Percentiles rank a stretch among this genome's conserved stretches.
Conservation (phyloP, 1,140 invertebrate genomes). For the Arion vulgaris region DNA sequence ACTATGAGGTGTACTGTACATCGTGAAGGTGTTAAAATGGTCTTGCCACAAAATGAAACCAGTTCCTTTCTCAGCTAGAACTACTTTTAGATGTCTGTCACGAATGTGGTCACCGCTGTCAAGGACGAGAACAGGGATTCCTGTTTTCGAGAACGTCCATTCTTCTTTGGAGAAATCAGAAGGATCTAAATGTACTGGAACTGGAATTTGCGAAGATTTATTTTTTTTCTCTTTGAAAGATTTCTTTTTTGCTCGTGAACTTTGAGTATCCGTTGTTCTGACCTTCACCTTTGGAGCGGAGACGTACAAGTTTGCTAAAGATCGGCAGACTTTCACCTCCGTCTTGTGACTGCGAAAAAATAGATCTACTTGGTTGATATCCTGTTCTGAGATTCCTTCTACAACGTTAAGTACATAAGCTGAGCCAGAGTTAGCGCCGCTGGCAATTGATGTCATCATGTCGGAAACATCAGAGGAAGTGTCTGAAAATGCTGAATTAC, state of each 20-base stretch:
- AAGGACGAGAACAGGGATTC: slow-evolving; percentile 85
- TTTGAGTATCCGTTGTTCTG: slow-evolving; percentile 49
- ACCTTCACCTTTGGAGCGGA: slow-evolving; percentile 54
- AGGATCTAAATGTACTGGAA: background rate
- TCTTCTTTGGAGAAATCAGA: slow-evolving; percentile 60
- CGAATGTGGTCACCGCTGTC: slow-evolving; percentile 81
- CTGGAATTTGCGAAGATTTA: background rate
- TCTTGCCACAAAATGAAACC: slow-evolving; percentile 90
- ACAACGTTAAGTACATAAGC: slow-evolving; percentile 38
- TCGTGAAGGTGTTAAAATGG: slow-evolving; percentile 80
- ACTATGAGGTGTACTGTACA: slow-evolving; percentile 76
- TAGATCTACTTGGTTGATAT: slow-evolving; percentile 83
- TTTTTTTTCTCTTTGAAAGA: background rate
- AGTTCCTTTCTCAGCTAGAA: slow-evolving; percentile 86
- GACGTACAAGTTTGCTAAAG: slow-evolving; percentile 84
- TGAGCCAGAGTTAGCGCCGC: slow-evolving; percentile 12
- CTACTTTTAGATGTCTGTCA: slow-evolving; percentile 82
- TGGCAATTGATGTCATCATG: slow-evolving; percentile 32
- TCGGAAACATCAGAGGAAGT: slow-evolving; percentile 51
- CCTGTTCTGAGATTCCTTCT: slow-evolving; percentile 78
- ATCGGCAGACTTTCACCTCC: slow-evolving; percentile 84
- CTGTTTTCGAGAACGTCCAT: slow-evolving; percentile 85
- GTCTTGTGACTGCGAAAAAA: slow-evolving; percentile 86
- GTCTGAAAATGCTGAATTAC: slow-evolving; percentile 39
- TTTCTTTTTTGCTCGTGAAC: slow-evolving; percentile 50